Percentiles rank a stretch among this genome's conserved stretches.
Evolutionary conservation across 1,140 invertebrate species (phyloP).

Genomic region (Stenopsyche tienmushanensis): DNA sequence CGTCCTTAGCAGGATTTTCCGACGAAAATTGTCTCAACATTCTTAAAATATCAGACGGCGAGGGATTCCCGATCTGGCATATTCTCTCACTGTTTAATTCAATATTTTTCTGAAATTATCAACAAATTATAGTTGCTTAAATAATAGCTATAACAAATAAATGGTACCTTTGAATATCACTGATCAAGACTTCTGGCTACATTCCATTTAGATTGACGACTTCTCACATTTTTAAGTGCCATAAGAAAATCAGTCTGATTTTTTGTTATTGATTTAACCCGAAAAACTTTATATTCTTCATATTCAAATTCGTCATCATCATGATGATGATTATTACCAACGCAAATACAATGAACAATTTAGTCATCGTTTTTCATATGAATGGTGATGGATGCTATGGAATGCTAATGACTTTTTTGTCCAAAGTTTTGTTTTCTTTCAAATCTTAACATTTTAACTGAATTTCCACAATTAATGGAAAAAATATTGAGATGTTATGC

Average conservation of each 20-base stretch:
- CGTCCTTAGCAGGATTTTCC: slow-evolving; percentile 61
- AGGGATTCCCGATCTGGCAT: slow-evolving; percentile 40
- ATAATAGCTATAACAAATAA: slow-evolving; percentile 15
- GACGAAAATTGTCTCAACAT: slow-evolving; percentile 51
- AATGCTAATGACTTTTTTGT: too few relatives aligned
- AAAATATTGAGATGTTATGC: too few relatives aligned
- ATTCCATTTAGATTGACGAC: slow-evolving; percentile 24
- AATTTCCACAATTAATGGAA: too few relatives aligned
- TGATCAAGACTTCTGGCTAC: slow-evolving; percentile 42
- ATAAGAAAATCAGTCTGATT: slow-evolving; percentile 44
- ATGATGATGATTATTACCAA: too few relatives aligned
- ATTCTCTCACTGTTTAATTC: not conserved
- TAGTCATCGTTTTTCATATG: too few relatives aligned
- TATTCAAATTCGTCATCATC: too few relatives aligned
- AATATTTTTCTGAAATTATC: slow-evolving; percentile 15
- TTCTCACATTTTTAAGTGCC: slow-evolving; percentile 1
- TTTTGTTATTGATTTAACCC: slow-evolving; percentile 43
- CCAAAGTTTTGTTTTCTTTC: too few relatives aligned
- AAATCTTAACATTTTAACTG: too few relatives aligned
- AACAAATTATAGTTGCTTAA: not conserved
- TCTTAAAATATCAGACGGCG: slow-evolving; percentile 51
- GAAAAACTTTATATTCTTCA: slow-evolving; percentile 46
- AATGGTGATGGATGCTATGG: too few relatives aligned
- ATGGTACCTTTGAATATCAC: slow-evolving; percentile 47
- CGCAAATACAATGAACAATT: too few relatives aligned